These are phyloP conservation scores for Gulo gulo DNA, from an alignment of 2,113 vertebrate species.

Conservation along the genomic window DNA sequence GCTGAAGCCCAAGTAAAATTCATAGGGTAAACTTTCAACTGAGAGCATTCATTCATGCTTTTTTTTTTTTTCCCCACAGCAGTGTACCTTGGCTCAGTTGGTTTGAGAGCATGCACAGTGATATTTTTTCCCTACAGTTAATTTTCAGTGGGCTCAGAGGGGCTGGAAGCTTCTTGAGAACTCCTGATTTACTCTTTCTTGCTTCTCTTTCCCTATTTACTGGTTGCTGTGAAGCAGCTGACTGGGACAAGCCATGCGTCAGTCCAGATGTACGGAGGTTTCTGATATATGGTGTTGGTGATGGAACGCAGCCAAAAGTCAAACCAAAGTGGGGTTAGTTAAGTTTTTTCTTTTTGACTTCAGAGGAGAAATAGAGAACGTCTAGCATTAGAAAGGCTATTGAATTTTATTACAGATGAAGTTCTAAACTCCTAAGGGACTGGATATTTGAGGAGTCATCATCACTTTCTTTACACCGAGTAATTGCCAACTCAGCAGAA, in stretches of 20 bases:
- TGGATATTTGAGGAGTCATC: constrained; percentile 50
- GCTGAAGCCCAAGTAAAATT: not conserved
- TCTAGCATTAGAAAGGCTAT: not conserved
- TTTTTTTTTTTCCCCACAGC: not conserved
- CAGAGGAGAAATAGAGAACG: not conserved
- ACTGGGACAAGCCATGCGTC: not conserved
- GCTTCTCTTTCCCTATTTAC: not conserved
- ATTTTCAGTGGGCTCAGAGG: not conserved
- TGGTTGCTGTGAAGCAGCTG: not conserved
- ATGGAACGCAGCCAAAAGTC: not conserved
- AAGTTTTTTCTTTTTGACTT: not conserved
- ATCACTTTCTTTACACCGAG: not conserved
- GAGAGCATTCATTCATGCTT: not conserved
- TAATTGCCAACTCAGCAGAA: constrained; percentile 63
- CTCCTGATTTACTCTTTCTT: not conserved
- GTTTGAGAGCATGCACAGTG: not conserved
- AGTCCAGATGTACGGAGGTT: not conserved
- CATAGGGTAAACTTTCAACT: not conserved
- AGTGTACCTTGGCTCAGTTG: not conserved
- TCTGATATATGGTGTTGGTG: not conserved
- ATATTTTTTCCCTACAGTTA: not conserved
- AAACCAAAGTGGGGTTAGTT: not conserved
- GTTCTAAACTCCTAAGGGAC: not conserved
- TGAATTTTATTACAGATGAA: constrained; percentile 45
- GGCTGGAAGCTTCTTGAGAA: not conserved